phyloP scores from a whole-genome alignment of 2,888 invertebrate species.

The Thelaira solivaga region DNA sequence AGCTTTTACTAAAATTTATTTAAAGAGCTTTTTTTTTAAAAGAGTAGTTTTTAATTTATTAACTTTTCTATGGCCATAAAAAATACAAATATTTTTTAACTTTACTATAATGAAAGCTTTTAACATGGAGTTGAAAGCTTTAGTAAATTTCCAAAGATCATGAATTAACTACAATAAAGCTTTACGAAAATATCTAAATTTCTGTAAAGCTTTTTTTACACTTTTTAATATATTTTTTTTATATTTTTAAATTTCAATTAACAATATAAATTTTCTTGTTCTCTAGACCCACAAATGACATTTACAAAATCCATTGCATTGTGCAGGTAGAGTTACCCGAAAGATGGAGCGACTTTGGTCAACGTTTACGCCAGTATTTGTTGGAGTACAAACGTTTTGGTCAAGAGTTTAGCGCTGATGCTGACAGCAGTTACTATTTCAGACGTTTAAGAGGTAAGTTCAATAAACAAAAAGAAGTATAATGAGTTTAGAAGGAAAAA shows the following conservation, averaged over 20 bases:
- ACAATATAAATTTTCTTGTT: not conserved
- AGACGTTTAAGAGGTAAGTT: slow-evolving; percentile 69
- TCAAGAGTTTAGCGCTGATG: slow-evolving; percentile 49
- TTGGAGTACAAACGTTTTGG: slow-evolving; percentile 68
- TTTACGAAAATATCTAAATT: not conserved
- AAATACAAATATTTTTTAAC: no score
- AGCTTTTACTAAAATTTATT: no score
- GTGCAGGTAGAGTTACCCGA: slow-evolving; percentile 70
- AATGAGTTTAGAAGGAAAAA: not conserved
- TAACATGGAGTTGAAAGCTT: no score
- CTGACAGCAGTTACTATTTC: slow-evolving; percentile 69
- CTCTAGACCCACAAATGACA: slow-evolving; percentile 69
- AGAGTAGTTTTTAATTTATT: no score
- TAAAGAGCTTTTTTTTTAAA: no score
- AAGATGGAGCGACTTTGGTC: slow-evolving; percentile 64
- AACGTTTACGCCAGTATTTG: slow-evolving; percentile 64
- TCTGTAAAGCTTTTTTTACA: not conserved
- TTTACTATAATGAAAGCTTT: no score
- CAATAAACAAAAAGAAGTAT: no score
- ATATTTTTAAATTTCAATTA: not conserved
- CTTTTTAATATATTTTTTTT: not conserved
- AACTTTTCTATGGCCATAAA: no score
- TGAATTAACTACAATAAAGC: no score
- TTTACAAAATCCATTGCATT: slow-evolving; percentile 67
- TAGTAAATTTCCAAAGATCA: no score